Percentiles rank a stretch among this genome's conserved stretches.
Evolutionary conservation across 2,113 vertebrate genomes (phyloP).

Genomic region (Gorsachius goisagi): DNA sequence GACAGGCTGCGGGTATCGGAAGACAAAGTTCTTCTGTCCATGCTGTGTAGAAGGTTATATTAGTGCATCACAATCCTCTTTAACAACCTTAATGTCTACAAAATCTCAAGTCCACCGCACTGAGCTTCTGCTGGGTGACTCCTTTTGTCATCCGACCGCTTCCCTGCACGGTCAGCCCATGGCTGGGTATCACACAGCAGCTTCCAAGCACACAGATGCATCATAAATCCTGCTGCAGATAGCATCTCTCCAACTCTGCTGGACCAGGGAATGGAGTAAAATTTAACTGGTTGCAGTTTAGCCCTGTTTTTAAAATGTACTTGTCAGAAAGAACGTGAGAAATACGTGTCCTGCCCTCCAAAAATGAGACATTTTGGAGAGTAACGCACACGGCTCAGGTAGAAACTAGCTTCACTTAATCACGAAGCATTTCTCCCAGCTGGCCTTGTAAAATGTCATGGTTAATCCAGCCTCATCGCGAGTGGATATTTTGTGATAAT

Average conservation of each 20-base stretch:
- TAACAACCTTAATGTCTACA: not conserved
- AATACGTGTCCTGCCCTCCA: not conserved
- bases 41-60: not conserved
- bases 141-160: not conserved
- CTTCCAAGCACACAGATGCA: not conserved
- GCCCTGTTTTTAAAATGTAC: not conserved
- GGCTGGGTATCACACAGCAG: not conserved
- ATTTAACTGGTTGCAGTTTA: not conserved
- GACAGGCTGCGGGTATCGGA: not conserved
- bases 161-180: not conserved
- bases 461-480: conserved; percentile 8
- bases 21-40: not conserved
- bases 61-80: not conserved
- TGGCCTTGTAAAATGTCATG: conserved; percentile 21
- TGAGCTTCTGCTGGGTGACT: not conserved
- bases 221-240: not conserved
- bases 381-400: not conserved
- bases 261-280: not conserved
- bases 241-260: not conserved
- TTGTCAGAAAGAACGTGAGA: not conserved
- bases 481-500: conserved; percentile 20
- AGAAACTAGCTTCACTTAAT: not conserved
- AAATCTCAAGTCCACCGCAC: not conserved
- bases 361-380: not conserved
- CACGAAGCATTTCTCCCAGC: not conserved